Percentiles rank a stretch among this genome's conserved stretches.
Conservation (phyloP, 2,888 invertebrate genomes). For the Baccha elongata region DNA sequence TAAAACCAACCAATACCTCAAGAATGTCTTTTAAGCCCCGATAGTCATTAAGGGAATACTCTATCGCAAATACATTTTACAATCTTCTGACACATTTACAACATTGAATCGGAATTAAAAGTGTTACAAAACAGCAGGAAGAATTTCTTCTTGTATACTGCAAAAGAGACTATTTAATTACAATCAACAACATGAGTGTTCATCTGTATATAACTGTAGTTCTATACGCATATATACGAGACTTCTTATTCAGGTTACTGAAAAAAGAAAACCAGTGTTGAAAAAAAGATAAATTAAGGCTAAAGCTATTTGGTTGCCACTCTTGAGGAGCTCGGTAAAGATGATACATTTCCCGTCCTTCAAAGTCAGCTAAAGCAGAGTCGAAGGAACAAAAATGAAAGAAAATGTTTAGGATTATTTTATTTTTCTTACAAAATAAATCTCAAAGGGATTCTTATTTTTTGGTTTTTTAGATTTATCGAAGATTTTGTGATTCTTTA, state of each 20-base stretch:
- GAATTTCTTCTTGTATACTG: conserved; percentile 27
- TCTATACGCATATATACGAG: neutral
- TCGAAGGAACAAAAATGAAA: neutral
- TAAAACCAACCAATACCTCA: conserved; percentile 18
- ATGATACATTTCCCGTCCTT: conserved; percentile 49
- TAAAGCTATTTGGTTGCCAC: conserved; percentile 16
- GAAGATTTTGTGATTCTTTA: conserved; percentile 19
- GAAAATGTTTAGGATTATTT: neutral
- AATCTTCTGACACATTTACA: conserved; percentile 66
- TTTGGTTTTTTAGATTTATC: conserved; percentile 28
- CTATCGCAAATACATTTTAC: conserved; percentile 40
- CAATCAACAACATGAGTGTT: conserved; percentile 32
- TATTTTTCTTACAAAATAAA: conserved; percentile 3
- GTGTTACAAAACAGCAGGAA: conserved; percentile 42
- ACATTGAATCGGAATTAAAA: conserved; percentile 66
- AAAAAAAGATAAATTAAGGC: conserved; percentile 56
- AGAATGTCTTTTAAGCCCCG: conserved; percentile 42
- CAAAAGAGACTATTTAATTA: conserved; percentile 46
- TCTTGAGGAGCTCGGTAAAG: conserved; percentile 36
- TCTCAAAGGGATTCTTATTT: conserved; percentile 8
- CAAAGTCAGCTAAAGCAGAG: conserved; percentile 41
- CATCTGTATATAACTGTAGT: neutral
- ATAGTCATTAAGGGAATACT: conserved; percentile 59
- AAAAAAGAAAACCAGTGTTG: neutral
- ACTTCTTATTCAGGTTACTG: neutral